Evolutionary conservation across 2,888 invertebrate genomes (phyloP), one percentile per base, ranked within the genome.

Genomic region (Salticus scenicus): DNA sequence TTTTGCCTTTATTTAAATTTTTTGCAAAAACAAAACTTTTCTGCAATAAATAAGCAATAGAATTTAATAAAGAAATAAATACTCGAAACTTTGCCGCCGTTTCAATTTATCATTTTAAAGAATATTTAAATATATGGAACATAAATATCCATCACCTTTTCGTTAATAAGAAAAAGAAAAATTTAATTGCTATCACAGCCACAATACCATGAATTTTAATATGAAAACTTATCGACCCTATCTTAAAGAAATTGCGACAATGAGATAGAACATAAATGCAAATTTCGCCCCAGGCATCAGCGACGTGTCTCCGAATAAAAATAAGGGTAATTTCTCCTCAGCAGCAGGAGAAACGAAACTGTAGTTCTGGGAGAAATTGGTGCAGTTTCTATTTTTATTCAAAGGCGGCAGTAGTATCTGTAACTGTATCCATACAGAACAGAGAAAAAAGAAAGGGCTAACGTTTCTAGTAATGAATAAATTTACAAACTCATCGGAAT

Each of bases 401-500:
- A 1, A 5, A 0, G 8, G 66, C 31, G n/a, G 30, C 30, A n/a
- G 30, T 31, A 17, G 31, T 31, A 66, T 17, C 30, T 30, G 66
- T 66, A 66, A 31, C 66, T 66, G 30, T 66, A 31, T 1, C 66
- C 30, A n/a, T 1, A 31, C n/a, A 0, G 12, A 66, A 20, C 12
- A 31, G 30, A 7, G 66, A 14, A 66, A 66, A 66, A 24, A 57
- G 57, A 17, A 57, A 57, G 51, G 66, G 17, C n/a, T 31, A 66
- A 17, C 31, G 30, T 66, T 66, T 31, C 31, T 31, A 66, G 30
- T 66, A 66, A 66, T 66, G 66, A 66, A 66, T 66, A 66, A 66
- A 66, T 66, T 66, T 66, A 66, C 66, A 66, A 66, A 66, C 14
- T 66, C 66, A 66, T 66, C 66, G 66, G 24, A 66, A n/a, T 66